Base-by-base conservation (phyloP, 2,888 invertebrate genomes). In the Leptinotarsa peninsularis region DNA sequence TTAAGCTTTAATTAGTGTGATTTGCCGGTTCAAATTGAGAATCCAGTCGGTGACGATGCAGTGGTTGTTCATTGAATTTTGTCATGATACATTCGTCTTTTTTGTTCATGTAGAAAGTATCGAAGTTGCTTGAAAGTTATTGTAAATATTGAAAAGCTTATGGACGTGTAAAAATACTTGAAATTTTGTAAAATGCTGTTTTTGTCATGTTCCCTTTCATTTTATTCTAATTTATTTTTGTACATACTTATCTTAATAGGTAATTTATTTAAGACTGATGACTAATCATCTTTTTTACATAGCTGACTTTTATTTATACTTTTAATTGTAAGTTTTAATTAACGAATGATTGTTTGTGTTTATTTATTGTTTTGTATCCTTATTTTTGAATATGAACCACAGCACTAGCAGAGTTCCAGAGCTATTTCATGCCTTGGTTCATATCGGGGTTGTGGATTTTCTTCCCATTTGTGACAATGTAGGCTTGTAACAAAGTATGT, bases 231-330 rank as follows among this genome's bases (percentile, higher is more conserved):
- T 83, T 83, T 83, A 82, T 84, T 80, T 79, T 81, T 82, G 76
- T 81, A 80, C 80, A 81, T 84, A 84, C 23, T 58, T 81, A 80
- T 85, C 84, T 85, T 84, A 80, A 73, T 83, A 84, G 82, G 83
- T 84, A 84, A 84, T 86, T 86, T 86, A 85, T 85, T 86, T 86
- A 87, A 87, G 86, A 87, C 86, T 86, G 86, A 86, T 86, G 85
- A 83, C 80, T 78, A 82, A 83, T 85, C 84, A 85, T 85, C 84
- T 83, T 83, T 83, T 81, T 80, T 82, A 80, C 80, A 84, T 82
- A 81, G 81, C 80, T 82, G 81, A 80, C 71, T 80, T 80, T 81
- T 82, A 78, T 81, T 81, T 81, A 75, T 78, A 82, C 78, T 78
- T 72, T 77, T 79, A 75, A 66, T 76, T 76, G 74, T 79, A 74